A percentile compares a stretch with the other conserved stretches of the same genome.
Conservation (phyloP, 2,888 invertebrate genomes). For the Linyphia triangularis region DNA sequence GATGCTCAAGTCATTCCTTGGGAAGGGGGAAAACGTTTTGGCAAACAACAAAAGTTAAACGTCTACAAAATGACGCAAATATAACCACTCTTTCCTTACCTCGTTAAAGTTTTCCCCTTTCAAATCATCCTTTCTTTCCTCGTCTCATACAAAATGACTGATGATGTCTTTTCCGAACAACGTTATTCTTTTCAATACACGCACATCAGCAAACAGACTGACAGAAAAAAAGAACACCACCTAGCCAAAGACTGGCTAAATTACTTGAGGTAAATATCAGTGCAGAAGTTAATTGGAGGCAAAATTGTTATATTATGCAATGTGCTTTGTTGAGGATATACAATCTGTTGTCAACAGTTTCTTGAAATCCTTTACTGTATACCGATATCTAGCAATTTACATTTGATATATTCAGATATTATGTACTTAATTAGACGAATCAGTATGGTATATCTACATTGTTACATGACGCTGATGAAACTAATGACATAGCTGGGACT, state of each 20-base stretch:
- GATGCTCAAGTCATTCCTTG: background rate
- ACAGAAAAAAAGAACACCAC: background rate
- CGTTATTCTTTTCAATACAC: too few relatives aligned
- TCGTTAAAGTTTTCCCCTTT: constrained; percentile 13
- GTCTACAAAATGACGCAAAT: background rate
- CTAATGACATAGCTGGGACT: too few relatives aligned
- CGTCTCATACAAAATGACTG: background rate
- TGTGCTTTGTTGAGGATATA: background rate
- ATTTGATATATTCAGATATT: too few relatives aligned
- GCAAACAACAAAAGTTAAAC: background rate
- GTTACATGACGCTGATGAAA: too few relatives aligned
- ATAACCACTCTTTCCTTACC: background rate
- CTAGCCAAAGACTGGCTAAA: background rate
- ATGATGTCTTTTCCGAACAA: background rate
- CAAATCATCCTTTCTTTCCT: background rate
- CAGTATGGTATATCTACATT: too few relatives aligned
- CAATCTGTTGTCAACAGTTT: too few relatives aligned
- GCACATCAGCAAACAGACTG: too few relatives aligned
- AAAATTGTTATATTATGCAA: background rate
- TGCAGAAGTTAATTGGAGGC: background rate
- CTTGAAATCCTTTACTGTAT: too few relatives aligned
- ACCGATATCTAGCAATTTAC: too few relatives aligned
- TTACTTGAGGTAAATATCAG: background rate
- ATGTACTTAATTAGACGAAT: too few relatives aligned
- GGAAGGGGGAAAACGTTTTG: background rate